These are phyloP conservation scores for Nothobranchius furzeri DNA, from an alignment of 2,113 vertebrate species.

Conservation along the genomic window DNA sequence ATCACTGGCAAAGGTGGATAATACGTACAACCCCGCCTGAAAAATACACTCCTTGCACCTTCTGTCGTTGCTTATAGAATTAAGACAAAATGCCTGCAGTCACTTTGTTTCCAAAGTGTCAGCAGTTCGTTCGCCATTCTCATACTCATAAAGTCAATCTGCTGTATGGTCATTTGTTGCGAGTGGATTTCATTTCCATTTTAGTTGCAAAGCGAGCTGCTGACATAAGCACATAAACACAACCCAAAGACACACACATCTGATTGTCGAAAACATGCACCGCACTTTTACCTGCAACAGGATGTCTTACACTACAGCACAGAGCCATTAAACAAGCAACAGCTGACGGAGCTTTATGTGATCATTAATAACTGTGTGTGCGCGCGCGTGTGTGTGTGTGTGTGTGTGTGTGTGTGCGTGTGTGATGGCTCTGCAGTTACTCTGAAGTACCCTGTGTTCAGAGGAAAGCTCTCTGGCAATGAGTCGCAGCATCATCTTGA, in stretches of 20 bases:
- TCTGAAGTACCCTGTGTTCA: slow-evolving; percentile 96
- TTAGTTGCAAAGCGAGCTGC: slow-evolving; percentile 48
- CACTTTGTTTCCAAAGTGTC: slow-evolving; percentile 6
- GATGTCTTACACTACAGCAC: slow-evolving; percentile 81
- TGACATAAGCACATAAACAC: slow-evolving; percentile 44
- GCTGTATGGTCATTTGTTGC: slow-evolving; percentile 32
- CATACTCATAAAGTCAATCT: slow-evolving; percentile 46
- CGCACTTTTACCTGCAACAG: slow-evolving; percentile 58
- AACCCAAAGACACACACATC: slow-evolving; percentile 21
- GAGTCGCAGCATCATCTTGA: slow-evolving; percentile 98
- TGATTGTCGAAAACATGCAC: slow-evolving; percentile 12
- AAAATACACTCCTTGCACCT: not conserved
- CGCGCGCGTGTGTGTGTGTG: no score
- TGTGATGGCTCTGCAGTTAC: slow-evolving; percentile 86
- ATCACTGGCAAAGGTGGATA: not conserved
- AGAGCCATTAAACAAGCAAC: slow-evolving; percentile 67
- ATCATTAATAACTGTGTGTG: slow-evolving; percentile 23
- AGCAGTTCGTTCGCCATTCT: slow-evolving; percentile 25
- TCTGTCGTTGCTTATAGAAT: not conserved
- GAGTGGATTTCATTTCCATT: slow-evolving; percentile 52
- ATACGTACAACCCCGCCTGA: not conserved
- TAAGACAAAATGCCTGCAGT: slow-evolving; percentile 12
- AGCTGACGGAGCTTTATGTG: slow-evolving; percentile 2
- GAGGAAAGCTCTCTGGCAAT: slow-evolving; percentile 96
- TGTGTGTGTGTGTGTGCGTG: no score